Conservation (phyloP, 2,113 vertebrate genomes). For the Aplodontia rufa region DNA sequence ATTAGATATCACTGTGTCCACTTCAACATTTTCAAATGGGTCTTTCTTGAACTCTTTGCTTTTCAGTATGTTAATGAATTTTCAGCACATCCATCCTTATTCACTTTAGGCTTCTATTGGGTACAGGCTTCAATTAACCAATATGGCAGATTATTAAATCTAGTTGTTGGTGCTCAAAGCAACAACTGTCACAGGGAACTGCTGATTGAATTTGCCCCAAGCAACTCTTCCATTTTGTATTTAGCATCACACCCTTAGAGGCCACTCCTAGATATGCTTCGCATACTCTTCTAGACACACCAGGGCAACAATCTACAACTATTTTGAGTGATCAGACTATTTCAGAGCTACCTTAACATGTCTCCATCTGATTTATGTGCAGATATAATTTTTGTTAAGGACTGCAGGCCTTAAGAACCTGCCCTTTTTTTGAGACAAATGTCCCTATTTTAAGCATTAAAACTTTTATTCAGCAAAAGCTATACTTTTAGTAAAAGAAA, state of each 20-base stretch:
- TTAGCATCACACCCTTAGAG: no score
- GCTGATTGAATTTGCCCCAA: not conserved
- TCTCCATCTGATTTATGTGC: not conserved
- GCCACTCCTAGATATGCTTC: not conserved
- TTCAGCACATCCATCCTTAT: not conserved
- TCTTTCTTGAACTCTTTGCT: not conserved
- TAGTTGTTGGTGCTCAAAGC: not conserved
- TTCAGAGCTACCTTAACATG: not conserved
- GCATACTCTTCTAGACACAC: not conserved
- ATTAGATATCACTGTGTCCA: rapidly evolving
- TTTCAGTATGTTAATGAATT: not conserved
- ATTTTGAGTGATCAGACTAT: not conserved
- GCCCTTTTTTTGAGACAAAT: not conserved
- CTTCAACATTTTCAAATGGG: not conserved
- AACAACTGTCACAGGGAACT: not conserved
- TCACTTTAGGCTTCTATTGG: not conserved
- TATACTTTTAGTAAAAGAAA: no score
- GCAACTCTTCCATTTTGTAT: not conserved
- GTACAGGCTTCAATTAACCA: not conserved
- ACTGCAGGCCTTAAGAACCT: not conserved
- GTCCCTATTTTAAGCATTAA: not conserved
- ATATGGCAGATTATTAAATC: not conserved
- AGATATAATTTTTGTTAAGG: not conserved
- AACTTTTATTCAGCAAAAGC: not conserved
- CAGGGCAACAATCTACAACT: not conserved